A percentile compares a stretch with the other conserved stretches of the same genome.
Evolutionary conservation across 2,113 vertebrate genomes (phyloP).

Genomic region (Engraulis encrasicolus): DNA sequence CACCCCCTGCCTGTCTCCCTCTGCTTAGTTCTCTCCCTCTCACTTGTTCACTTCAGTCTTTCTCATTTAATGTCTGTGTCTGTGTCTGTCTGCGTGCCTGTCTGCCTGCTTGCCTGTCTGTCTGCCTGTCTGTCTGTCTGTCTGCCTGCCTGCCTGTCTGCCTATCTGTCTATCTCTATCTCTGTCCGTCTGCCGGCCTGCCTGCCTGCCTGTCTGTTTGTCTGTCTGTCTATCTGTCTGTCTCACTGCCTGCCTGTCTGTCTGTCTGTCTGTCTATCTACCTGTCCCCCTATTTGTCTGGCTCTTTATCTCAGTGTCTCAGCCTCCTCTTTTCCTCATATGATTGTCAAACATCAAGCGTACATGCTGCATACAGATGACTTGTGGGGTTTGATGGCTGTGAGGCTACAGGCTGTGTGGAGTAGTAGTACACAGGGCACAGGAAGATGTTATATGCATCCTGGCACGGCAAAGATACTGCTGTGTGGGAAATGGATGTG

Average conservation of each 20-base stretch:
- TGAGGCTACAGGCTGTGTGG: neutral
- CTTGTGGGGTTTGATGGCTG: neutral
- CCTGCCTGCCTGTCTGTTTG: too few species aligned
- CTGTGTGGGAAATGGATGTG: slow-evolving; percentile 1
- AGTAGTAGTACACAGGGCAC: neutral
- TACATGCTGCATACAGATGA: neutral
- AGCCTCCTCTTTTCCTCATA: neutral
- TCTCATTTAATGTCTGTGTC: neutral
- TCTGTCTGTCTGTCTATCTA: too few species aligned
- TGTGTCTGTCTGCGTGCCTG: too few species aligned
- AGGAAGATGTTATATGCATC: neutral
- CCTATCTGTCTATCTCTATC: too few species aligned
- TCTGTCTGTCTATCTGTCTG: too few species aligned
- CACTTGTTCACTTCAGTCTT: neutral
- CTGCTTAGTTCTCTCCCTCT: neutral
- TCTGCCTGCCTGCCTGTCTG: too few species aligned
- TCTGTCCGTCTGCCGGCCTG: too few species aligned
- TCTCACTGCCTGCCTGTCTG: too few species aligned
- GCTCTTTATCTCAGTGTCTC: neutral
- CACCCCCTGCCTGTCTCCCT: neutral
- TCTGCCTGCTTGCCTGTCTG: too few species aligned
- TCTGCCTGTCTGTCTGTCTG: too few species aligned
- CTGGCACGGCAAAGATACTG: neutral
- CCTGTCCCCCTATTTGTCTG: too few species aligned
- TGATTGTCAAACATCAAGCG: neutral